A percentile compares a stretch with the other conserved stretches of the same genome.
These are phyloP conservation scores for Propithecus deckenii DNA, from an alignment of 2,797 vertebrate species.

Conservation along the genomic window DNA sequence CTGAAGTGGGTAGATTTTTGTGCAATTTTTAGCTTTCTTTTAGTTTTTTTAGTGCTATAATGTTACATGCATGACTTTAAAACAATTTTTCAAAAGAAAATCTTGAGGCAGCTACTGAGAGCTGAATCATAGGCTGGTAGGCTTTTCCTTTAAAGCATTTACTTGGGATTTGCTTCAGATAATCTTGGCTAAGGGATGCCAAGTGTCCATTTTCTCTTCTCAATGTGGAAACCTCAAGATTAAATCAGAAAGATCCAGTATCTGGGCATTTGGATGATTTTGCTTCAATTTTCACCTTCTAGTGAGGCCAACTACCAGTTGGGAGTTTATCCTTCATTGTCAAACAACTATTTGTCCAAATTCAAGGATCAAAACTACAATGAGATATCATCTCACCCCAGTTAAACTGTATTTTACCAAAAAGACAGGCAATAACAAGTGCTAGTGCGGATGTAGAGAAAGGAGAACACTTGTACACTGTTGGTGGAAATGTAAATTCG, in stretches of 20 bases:
- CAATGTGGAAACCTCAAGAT: not conserved
- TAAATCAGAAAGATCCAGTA: not conserved
- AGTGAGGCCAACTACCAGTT: not conserved
- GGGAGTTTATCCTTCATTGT: not conserved
- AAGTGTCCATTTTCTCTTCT: not conserved
- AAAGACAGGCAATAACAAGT: no score
- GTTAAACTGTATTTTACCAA: no score
- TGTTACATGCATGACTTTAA: not conserved
- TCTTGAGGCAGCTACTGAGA: not conserved
- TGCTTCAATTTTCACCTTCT: not conserved
- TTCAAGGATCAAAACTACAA: not conserved
- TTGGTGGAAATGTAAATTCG: no score
- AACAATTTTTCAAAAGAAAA: conserved; percentile 8
- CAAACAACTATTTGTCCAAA: not conserved
- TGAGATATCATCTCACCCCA: no score
- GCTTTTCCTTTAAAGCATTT: not conserved
- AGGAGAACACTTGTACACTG: no score
- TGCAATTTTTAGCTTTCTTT: conserved; percentile 42
- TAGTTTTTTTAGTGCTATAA: not conserved
- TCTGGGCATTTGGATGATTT: not conserved
- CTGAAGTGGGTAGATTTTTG: not conserved
- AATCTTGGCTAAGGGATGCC: not conserved
- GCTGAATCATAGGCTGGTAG: not conserved
- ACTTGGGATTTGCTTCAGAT: not conserved
- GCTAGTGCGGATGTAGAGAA: no score